Evolutionary conservation across 2,113 vertebrate genomes (phyloP), one percentile per base, ranked within the genome.

Genomic region (Toxotes chatareus): DNA sequence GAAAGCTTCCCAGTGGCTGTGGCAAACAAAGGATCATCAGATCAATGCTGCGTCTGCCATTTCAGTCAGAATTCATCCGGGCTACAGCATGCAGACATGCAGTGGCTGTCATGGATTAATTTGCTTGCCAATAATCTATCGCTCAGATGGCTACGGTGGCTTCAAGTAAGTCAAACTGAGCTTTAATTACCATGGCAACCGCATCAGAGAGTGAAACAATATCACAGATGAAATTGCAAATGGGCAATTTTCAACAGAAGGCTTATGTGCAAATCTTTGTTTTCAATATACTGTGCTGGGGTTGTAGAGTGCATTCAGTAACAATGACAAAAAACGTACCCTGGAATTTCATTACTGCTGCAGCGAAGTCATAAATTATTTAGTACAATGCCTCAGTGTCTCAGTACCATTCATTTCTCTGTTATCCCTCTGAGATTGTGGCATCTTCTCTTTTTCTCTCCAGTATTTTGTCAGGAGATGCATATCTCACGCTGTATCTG

Each of bases 1-100:
- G 83, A 96, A 95, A 11, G 94, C 93, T 79, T 96, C 95, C 96
- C 95, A 95, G 77, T 96, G 94, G 92, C 94, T 95, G 90, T 32
- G 74, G 76, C 69, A 79, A 88, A 88, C 69, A 87, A 55, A 94
- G 55, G 89, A 84, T 69, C 72, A 70, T 76, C 67, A 83, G 61
- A 84, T 86, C 66, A 88, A 34, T 17, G 6, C 40, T 9, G 53
- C 42, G 16, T 76, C 77, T 76, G 66, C 77, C 61, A 53, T 73
- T 82, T 62, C 38, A 36, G 42, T 23, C 67, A 47, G 19, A 74
- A 47, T 68, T 69, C 76, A 73, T 65, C 32, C 36, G 16, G 6
- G 21, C 57, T 56, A 40, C 31, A 69, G 60, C 74, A 57, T 31
- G 40, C 85, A 76, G 62, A 79, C 57, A 12, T 44, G 69, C 64